phyloP scores from a whole-genome alignment of 2,797 vertebrate species.

The Sebastolobus alascanus region DNA sequence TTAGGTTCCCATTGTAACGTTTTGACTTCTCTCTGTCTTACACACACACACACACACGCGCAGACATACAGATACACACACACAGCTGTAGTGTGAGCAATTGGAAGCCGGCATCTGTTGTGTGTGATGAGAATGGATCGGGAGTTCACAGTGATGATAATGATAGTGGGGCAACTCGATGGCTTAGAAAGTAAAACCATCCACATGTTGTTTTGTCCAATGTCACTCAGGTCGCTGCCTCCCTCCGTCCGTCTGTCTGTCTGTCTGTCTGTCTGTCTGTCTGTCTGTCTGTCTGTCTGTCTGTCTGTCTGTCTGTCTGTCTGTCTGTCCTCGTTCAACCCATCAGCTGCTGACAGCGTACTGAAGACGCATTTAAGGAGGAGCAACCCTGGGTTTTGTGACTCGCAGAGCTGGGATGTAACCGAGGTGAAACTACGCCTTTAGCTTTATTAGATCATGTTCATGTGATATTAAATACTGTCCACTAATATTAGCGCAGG shows the following conservation, averaged over 20 bases:
- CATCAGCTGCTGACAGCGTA: conserved; percentile 23
- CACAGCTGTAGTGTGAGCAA: conserved; percentile 76
- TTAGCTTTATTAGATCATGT: conserved; percentile 65
- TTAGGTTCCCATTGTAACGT: conserved; percentile 31
- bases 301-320: conserved; percentile 41
- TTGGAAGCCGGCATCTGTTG: conserved; percentile 84
- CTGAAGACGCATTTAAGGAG: conserved; percentile 8
- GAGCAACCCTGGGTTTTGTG: background rate
- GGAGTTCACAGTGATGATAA: conserved; percentile 78
- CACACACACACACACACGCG: conserved; percentile 13
- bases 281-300: conserved; percentile 38
- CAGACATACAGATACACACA: conserved; percentile 43
- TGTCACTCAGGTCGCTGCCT: conserved; percentile 81
- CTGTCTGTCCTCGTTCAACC: conserved; percentile 53
- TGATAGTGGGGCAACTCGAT: conserved; percentile 77
- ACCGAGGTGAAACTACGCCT: conserved; percentile 10
- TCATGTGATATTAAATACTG: conserved; percentile 56
- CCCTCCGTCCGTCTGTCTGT: conserved; percentile 42
- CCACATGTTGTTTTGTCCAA: conserved; percentile 80
- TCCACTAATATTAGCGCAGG: conserved; percentile 62
- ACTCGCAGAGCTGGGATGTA: conserved; percentile 3
- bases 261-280: conserved; percentile 41
- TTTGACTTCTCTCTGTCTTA: conserved; percentile 39
- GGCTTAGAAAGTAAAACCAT: conserved; percentile 81
- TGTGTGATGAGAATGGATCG: conserved; percentile 82